Percentiles rank a stretch among this genome's conserved stretches.
Evolutionary conservation across 2,888 invertebrate genomes (phyloP).

Genomic region (Heteromyza rotundicornis): DNA sequence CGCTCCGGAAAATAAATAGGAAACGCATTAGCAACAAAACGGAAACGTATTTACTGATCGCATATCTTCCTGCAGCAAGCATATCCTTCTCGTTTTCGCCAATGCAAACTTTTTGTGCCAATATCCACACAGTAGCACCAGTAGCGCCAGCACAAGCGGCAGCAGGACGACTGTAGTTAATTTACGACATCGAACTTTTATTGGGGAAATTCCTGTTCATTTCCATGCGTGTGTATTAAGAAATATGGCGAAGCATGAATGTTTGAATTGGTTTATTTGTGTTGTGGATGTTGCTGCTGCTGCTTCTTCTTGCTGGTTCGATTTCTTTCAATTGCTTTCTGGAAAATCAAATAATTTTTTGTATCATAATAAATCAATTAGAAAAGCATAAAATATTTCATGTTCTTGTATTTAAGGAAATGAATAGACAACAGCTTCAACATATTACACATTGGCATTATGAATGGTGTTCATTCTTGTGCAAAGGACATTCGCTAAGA

Average conservation of each 20-base stretch:
- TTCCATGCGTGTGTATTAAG: conserved; percentile 56
- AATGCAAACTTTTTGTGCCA: conserved; percentile 32
- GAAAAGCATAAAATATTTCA: neutral
- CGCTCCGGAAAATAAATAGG: conserved; percentile 53
- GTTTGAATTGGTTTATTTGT: conserved; percentile 40
- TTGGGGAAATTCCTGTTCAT: conserved; percentile 61
- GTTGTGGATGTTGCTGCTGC: conserved; percentile 7
- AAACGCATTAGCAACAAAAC: conserved; percentile 57
- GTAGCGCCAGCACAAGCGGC: conserved; percentile 9
- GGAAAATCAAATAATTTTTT: conserved; percentile 20
- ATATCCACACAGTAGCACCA: conserved; percentile 10
- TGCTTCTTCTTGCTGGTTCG: conserved; percentile 12
- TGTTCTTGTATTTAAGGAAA: conserved; percentile 11
- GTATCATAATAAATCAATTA: conserved; percentile 22
- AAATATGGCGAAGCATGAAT: conserved; percentile 43
- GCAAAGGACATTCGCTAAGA: too few species aligned
- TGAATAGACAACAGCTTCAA: conserved; percentile 15
- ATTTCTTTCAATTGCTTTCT: conserved; percentile 15
- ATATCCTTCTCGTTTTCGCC: conserved; percentile 7
- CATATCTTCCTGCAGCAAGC: conserved; percentile 36
- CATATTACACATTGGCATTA: neutral
- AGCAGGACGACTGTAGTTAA: conserved; percentile 41
- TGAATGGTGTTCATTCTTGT: too few species aligned
- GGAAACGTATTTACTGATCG: conserved; percentile 59
- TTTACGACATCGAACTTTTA: conserved; percentile 61